These are phyloP conservation scores for Hirundichthys speculiger DNA, from an alignment of 2,113 vertebrate genomes.

Conservation along the genomic window DNA sequence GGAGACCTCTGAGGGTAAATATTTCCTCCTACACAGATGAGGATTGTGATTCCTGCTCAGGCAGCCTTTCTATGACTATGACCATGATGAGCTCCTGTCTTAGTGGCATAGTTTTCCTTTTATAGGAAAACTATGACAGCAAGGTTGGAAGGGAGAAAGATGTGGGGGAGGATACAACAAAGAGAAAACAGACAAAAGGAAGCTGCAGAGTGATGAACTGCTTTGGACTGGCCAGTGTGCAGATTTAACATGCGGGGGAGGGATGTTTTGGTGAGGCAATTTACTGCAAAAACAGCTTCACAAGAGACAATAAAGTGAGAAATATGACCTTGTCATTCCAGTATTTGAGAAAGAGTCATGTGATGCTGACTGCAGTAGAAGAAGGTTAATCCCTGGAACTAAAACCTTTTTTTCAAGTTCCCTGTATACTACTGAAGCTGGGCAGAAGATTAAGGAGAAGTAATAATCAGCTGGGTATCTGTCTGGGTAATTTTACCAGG, in stretches of 20 bases:
- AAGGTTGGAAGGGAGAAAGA: conserved; percentile 9
- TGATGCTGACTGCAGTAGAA: conserved; percentile 55
- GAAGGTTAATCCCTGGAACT: conserved; percentile 41
- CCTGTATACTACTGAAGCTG: conserved; percentile 26
- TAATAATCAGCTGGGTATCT: background rate
- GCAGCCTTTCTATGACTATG: conserved; percentile 5
- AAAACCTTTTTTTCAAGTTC: conserved; percentile 27
- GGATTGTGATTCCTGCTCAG: conserved; percentile 13
- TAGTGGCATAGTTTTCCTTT: conserved; percentile 74
- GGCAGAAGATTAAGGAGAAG: conserved; percentile 12
- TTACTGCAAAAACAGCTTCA: conserved; percentile 70
- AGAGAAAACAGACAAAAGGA: conserved; percentile 3
- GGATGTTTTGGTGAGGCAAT: conserved; percentile 46
- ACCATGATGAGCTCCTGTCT: conserved; percentile 25
- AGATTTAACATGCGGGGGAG: conserved; percentile 25
- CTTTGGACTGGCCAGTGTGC: conserved; percentile 44
- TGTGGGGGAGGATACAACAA: background rate
- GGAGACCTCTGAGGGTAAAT: conserved; percentile 14
- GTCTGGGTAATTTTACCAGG: no score
- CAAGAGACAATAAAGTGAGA: conserved; percentile 63
- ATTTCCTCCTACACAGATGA: conserved; percentile 22
- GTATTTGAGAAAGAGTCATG: conserved; percentile 45
- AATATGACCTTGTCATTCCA: conserved; percentile 56
- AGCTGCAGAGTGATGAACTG: conserved; percentile 19
- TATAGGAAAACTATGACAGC: conserved; percentile 64